Percentiles rank a stretch among this genome's conserved stretches.
Conservation (phyloP, 2,113 vertebrate genomes). For the Nesogale talazaci region DNA sequence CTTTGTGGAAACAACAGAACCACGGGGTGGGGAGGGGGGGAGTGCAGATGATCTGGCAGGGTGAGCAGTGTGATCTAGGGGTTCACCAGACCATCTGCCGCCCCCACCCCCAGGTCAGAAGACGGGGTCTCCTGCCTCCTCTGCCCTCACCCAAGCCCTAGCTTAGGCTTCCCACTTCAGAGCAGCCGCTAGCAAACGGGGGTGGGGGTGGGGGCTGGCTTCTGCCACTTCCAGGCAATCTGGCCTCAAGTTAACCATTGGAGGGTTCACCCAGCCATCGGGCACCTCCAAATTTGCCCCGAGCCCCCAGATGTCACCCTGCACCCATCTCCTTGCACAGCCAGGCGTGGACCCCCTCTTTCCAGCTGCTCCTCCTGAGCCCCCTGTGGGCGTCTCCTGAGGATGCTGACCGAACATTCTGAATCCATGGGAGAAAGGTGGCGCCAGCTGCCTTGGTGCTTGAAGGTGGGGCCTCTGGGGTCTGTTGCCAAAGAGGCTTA, state of each 20-base stretch:
- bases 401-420: too few species aligned
- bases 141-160: not conserved
- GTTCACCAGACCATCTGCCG: not conserved
- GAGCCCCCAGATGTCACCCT: not conserved
- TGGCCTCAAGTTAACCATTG: not conserved
- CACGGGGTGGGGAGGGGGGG: not conserved
- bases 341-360: not conserved
- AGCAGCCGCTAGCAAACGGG: not conserved
- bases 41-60: not conserved
- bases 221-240: not conserved
- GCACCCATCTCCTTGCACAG: not conserved
- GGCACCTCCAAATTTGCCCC: not conserved
- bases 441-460: not conserved
- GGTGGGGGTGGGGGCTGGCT: not conserved
- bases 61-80: not conserved
- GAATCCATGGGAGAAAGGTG: not conserved
- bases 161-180: constrained; percentile 14
- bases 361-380: not conserved
- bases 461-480: not conserved
- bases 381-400: not conserved
- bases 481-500: too few species aligned
- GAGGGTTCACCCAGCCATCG: not conserved
- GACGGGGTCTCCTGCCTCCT: too few species aligned
- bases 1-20: not conserved
- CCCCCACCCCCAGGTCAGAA: not conserved